Evolutionary conservation across 2,113 vertebrate genomes (phyloP).

Genomic region (Psammodynastes pulverulentus): DNA sequence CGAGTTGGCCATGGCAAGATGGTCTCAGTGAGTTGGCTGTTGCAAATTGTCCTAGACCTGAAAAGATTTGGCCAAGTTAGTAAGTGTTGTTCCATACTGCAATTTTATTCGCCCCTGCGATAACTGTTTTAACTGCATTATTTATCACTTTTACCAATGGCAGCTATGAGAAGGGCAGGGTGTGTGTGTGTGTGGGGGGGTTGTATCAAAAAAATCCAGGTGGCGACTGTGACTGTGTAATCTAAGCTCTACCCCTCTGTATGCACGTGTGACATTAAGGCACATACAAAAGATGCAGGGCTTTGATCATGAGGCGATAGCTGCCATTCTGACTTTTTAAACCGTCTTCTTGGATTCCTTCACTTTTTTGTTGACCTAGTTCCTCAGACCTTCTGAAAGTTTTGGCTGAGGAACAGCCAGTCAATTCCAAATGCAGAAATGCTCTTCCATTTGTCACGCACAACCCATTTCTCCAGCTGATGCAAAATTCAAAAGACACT

Average conservation of each 20-base stretch:
- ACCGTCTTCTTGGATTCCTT: background rate
- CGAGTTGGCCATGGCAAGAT: background rate
- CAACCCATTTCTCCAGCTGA: background rate
- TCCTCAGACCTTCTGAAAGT: background rate
- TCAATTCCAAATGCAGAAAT: background rate
- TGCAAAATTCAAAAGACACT: background rate
- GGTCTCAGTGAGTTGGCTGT: background rate
- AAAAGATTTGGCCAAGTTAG: background rate
- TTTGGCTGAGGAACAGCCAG: background rate
- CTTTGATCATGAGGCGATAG: background rate
- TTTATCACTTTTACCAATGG: background rate
- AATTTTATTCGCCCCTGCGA: background rate
- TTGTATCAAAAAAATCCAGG: background rate
- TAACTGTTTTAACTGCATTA: background rate
- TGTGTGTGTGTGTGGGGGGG: fast-evolving
- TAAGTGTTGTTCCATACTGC: background rate
- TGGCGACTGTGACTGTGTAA: background rate
- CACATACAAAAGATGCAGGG: background rate
- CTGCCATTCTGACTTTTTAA: background rate
- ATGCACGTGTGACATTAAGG: background rate
- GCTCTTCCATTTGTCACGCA: background rate
- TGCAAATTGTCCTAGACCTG: background rate
- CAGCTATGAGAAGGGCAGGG: background rate
- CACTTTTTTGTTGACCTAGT: background rate
- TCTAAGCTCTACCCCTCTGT: background rate